Conservation (phyloP, 2,888 invertebrate genomes). For the Nezara viridula region DNA sequence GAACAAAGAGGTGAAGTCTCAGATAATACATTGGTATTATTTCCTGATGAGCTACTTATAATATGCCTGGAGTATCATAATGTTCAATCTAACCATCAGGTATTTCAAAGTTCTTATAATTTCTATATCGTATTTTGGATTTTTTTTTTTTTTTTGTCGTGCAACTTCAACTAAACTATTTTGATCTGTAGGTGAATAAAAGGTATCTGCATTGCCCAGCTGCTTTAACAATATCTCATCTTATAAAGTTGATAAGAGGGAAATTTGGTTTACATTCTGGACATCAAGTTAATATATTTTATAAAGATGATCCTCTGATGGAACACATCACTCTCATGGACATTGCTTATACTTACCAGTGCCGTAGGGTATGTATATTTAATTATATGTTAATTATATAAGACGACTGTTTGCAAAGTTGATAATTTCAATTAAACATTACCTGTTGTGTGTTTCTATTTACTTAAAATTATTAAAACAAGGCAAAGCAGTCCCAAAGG, state of each 20-base stretch:
- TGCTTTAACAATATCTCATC: conserved; percentile 86
- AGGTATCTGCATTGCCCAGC: conserved; percentile 91
- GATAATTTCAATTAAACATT: too few relatives aligned
- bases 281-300: conserved; percentile 81
- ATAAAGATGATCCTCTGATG: conserved; percentile 86
- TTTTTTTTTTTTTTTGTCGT: not conserved
- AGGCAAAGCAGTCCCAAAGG: too few relatives aligned
- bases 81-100: conserved; percentile 60
- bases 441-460: too few relatives aligned
- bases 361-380: conserved; percentile 81
- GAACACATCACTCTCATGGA: conserved; percentile 94
- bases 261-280: conserved; percentile 82
- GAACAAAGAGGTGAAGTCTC: conserved; percentile 72
- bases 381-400: not conserved
- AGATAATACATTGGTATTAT: conserved; percentile 75
- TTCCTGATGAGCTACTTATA: conserved; percentile 78
- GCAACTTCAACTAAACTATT: not conserved
- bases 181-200: conserved; percentile 57
- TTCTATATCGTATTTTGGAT: not conserved
- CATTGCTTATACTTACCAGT: conserved; percentile 94
- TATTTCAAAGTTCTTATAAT: conserved; percentile 22
- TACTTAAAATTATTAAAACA: too few relatives aligned
- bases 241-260: conserved; percentile 89
- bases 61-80: conserved; percentile 72
- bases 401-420: too few relatives aligned